Evolutionary conservation across 2,797 vertebrate genomes (phyloP), one percentile per base, ranked within the genome.

Genomic region (Ispidina lecontei): DNA sequence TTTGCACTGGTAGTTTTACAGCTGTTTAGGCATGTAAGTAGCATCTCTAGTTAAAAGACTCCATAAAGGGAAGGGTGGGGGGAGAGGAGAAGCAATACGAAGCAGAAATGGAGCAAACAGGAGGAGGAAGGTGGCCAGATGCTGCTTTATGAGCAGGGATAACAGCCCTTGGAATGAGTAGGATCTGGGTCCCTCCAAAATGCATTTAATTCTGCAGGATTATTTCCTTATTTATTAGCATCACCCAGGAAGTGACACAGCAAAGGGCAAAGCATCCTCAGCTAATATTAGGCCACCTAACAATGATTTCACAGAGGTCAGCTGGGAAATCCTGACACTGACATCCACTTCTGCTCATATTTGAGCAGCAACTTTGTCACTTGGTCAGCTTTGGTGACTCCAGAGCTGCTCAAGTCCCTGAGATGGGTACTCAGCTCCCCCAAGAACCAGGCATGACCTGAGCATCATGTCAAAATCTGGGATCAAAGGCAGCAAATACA

Each of bases 11-110:
- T 86, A 39, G 77, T 82, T 96, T 91, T 93, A 95, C 93, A 94
- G 87, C 67, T 94, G 91, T 93, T 96, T 59, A 86, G 89, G 28
- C 89, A 74, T 88, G 74, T 88, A 87, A 96, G 92, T 78, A 93
- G 83, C 81, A 86, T 87, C 88, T 47, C 31, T 54, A 80, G 58
- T 85, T 86, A 93, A 94, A 88, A 91, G 74, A 74, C 43, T 82
- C 78, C 59, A 70, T 58, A 72, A 82, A 84, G 65, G n/a, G 46
- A 62, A 39, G 28, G 56, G 26, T 56, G 41, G 52, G 58, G 22
- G 52, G 21, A 82, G 46, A 79, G 28, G 31, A 63, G 56, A 75
- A 49, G 69, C 54, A 46, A n/a, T 6, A 15, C 1, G 62, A 80
- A 83, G n/a, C 49, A 73, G 44, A 85, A 92, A 68, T 14, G 13